phyloP scores from a whole-genome alignment of 92 coral and sea anemone species.

The Epizoanthus ramosus region DNA sequence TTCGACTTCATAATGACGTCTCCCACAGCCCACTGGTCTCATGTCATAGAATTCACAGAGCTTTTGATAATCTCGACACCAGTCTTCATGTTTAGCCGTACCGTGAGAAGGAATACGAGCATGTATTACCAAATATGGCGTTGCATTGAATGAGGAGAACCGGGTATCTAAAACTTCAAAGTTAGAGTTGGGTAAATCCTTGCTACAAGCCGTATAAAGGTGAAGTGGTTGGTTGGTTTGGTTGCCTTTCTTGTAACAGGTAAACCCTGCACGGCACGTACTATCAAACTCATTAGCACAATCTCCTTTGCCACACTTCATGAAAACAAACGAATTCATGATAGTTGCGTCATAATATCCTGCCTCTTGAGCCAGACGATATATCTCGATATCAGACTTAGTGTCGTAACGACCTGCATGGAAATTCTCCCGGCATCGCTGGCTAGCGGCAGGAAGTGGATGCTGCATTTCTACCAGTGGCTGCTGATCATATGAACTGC shows the following conservation, averaged over 20 bases:
- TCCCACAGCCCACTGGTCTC: slow-evolving; percentile 51
- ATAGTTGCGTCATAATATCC: slow-evolving; percentile 28
- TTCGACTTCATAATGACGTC: slow-evolving; percentile 11
- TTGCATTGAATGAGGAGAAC: slow-evolving; percentile 8
- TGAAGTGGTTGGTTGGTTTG: not conserved
- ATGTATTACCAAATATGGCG: slow-evolving; percentile 48
- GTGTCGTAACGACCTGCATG: too few relatives aligned
- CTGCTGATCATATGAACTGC: slow-evolving; percentile 22
- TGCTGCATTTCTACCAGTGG: slow-evolving; percentile 5
- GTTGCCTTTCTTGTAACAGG: too few relatives aligned
- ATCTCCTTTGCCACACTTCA: slow-evolving; percentile 1
- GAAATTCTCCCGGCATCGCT: too few relatives aligned
- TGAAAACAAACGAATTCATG: slow-evolving; percentile 32
- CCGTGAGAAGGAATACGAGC: slow-evolving; percentile 57
- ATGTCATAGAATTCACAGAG: slow-evolving; percentile 45
- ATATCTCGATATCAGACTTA: not conserved
- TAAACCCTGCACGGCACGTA: too few relatives aligned
- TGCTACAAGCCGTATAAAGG: slow-evolving; percentile 38
- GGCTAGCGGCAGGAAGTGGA: too few relatives aligned
- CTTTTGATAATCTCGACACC: slow-evolving; percentile 64
- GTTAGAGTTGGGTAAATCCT: slow-evolving; percentile 38
- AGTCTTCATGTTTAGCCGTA: slow-evolving; percentile 40
- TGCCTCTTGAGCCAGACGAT: slow-evolving; percentile 15
- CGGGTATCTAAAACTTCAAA: slow-evolving; percentile 52
- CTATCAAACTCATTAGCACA: too few relatives aligned